These are phyloP conservation scores for Stegophylla sp. DNA, from an alignment of 2,888 invertebrate genomes.

Conservation along the genomic window DNA sequence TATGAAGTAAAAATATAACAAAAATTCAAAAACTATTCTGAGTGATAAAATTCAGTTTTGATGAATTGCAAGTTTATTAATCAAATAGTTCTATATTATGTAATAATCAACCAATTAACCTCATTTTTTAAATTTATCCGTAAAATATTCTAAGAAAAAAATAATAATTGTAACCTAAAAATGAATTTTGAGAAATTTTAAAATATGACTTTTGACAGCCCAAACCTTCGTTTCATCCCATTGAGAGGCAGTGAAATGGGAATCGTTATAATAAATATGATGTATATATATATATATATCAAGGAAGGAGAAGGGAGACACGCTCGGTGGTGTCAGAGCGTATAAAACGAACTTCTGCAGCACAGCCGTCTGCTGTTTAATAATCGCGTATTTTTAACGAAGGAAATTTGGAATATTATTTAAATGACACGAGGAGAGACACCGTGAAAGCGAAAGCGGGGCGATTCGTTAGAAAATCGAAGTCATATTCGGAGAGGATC, in stretches of 20 bases:
- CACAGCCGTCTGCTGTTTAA: background rate
- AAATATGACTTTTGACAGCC: too few species aligned
- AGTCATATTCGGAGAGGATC: background rate
- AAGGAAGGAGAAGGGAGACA: background rate
- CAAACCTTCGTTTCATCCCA: too few species aligned
- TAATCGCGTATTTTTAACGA: slow-evolving; percentile 10
- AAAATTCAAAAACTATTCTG: too few species aligned
- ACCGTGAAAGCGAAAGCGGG: background rate
- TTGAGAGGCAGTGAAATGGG: slow-evolving; percentile 8
- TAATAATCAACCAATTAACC: too few species aligned
- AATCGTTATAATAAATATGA: background rate
- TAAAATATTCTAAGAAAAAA: too few species aligned
- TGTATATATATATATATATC: background rate
- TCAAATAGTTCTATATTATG: too few species aligned
- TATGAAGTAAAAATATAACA: too few species aligned
- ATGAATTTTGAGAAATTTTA: too few species aligned
- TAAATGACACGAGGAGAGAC: background rate
- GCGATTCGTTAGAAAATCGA: slow-evolving; percentile 33
- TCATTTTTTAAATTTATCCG: too few species aligned
- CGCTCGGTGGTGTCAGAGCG: background rate
- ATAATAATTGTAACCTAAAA: too few species aligned
- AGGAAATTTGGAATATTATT: slow-evolving; percentile 24
- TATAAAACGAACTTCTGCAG: background rate
- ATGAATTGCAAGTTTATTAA: too few species aligned
- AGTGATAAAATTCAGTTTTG: too few species aligned